A percentile compares a stretch with the other conserved stretches of the same genome.
Conservation (phyloP, 2,888 invertebrate species). For the Euphydryas editha region DNA sequence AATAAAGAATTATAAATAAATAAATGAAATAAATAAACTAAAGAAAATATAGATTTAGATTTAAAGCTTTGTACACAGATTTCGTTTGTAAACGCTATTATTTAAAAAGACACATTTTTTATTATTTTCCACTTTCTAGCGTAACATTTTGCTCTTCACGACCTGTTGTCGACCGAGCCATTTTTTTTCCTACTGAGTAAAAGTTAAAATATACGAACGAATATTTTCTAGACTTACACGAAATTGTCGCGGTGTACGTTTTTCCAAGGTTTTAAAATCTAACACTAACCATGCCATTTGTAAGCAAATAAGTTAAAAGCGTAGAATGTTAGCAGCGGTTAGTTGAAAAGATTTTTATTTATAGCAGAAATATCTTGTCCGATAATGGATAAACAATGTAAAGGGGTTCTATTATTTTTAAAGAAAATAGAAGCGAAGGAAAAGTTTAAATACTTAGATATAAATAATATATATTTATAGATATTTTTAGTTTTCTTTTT, state of each 20-base stretch:
- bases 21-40: no score
- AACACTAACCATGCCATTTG: neutral
- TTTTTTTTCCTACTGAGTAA: neutral
- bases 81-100: no score
- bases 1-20: no score
- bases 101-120: neutral
- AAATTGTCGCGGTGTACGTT: neutral
- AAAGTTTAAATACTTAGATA: no score
- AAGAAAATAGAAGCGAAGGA: no score
- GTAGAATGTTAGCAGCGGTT: neutral
- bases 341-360: neutral
- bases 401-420: neutral
- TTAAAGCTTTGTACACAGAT: no score
- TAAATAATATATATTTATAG: no score
- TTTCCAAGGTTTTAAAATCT: neutral
- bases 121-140: neutral
- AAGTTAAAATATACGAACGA: neutral
- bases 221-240: neutral
- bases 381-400: neutral
- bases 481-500: no score
- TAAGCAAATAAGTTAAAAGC: slow-evolving; percentile 12
- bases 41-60: no score
- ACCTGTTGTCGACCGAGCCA: neutral
- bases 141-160: neutral
- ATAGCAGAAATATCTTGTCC: neutral